Percentiles rank a stretch among this genome's conserved stretches.
These are phyloP conservation scores for Drosophila orena DNA, from an alignment of 1,140 invertebrate genomes.

Conservation along the genomic window DNA sequence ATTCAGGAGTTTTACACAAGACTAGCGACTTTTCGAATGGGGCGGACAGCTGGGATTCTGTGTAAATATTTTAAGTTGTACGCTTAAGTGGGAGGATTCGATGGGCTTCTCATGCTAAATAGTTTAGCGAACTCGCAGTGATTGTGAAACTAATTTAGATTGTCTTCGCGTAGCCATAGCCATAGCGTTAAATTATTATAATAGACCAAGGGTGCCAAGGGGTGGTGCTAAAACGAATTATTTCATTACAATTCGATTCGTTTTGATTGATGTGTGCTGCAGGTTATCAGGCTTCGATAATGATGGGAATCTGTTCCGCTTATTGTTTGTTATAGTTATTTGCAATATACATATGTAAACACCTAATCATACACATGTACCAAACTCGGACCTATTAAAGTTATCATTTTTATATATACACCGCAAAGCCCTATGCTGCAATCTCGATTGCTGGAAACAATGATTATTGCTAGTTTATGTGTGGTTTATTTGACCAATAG, in stretches of 20 bases:
- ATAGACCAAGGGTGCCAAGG: constrained; percentile 31
- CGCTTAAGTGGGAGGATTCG: constrained; percentile 49
- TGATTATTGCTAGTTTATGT: constrained; percentile 1
- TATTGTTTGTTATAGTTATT: constrained; percentile 75
- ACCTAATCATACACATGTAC: constrained; percentile 19
- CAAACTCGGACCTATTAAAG: constrained; percentile 48
- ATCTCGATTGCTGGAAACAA: not conserved
- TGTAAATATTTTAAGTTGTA: constrained; percentile 70
- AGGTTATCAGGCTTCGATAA: constrained; percentile 45
- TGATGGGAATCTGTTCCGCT: constrained; percentile 39
- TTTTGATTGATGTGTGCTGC: constrained; percentile 40
- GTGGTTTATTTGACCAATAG: not conserved
- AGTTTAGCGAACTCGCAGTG: constrained; percentile 49
- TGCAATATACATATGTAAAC: constrained; percentile 58
- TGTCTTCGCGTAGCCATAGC: constrained; percentile 50
- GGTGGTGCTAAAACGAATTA: constrained; percentile 31
- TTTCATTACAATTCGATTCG: constrained; percentile 17
- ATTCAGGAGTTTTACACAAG: constrained; percentile 40
- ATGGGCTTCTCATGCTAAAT: constrained; percentile 63
- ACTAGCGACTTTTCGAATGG: constrained; percentile 27
- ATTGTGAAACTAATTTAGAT: constrained; percentile 57
- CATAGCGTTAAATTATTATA: constrained; percentile 37
- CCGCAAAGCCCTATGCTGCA: not conserved
- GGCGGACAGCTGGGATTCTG: constrained; percentile 31
- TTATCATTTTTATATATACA: constrained; percentile 61